These are phyloP conservation scores for Apocheima hispidaria DNA, from an alignment of 2,888 invertebrate species.

Conservation along the genomic window DNA sequence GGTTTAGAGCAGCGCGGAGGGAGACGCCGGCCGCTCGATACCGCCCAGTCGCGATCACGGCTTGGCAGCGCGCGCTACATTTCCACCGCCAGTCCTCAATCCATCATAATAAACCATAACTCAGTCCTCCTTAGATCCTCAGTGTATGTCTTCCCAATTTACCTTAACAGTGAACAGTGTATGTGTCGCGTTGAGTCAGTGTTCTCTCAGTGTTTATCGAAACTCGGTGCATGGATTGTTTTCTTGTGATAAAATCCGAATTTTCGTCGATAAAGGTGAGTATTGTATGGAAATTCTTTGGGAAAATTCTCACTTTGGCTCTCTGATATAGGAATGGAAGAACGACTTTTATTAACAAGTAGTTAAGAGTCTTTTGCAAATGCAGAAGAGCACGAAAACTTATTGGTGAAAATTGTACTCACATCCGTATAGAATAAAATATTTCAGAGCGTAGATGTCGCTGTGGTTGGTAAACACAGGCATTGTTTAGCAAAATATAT, in stretches of 20 bases:
- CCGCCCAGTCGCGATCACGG: slow-evolving; percentile 72
- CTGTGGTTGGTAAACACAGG: slow-evolving; percentile 26
- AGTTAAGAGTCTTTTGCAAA: not conserved
- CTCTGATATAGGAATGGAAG: not conserved
- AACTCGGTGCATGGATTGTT: slow-evolving; percentile 43
- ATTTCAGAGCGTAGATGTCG: slow-evolving; percentile 21
- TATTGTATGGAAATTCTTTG: slow-evolving; percentile 19
- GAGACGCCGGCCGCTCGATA: slow-evolving; percentile 78
- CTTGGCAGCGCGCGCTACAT: slow-evolving; percentile 19
- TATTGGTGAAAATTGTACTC: slow-evolving; percentile 4
- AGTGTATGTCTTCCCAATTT: slow-evolving; percentile 7
- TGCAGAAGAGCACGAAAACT: not conserved
- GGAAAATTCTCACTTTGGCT: not conserved
- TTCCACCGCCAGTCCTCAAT: not conserved
- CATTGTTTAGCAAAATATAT: slow-evolving; percentile 4
- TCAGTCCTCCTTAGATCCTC: not conserved
- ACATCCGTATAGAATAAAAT: slow-evolving; percentile 2
- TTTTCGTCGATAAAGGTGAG: slow-evolving; percentile 42
- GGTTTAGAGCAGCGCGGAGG: slow-evolving; percentile 83
- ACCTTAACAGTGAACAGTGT: slow-evolving; percentile 24
- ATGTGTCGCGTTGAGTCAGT: slow-evolving; percentile 4
- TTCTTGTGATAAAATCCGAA: slow-evolving; percentile 26
- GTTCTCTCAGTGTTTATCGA: slow-evolving; percentile 20
- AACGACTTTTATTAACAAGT: not conserved
- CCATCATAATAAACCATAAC: slow-evolving; percentile 21